Conservation (phyloP, 2,888 invertebrate genomes). For the Cynaeus angustus region DNA sequence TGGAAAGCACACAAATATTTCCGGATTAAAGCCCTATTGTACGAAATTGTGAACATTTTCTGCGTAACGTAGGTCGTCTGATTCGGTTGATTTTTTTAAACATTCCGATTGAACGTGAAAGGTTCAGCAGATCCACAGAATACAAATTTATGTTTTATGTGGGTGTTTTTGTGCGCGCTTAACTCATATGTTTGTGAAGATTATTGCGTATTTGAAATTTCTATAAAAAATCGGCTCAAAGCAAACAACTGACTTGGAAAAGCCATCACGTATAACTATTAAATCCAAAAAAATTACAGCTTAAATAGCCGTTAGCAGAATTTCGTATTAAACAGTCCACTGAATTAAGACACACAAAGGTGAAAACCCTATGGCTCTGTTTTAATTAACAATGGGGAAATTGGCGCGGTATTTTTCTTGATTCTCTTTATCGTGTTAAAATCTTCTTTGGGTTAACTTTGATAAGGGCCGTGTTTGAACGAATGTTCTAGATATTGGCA, state of each 20-base stretch:
- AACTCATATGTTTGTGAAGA: too few relatives aligned
- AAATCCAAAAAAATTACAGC: too few relatives aligned
- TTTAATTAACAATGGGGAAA: constrained; percentile 28
- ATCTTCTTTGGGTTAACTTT: constrained; percentile 9
- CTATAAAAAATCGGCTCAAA: background rate
- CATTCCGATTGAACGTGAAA: too few relatives aligned
- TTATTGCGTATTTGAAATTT: background rate
- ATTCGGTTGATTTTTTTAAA: too few relatives aligned
- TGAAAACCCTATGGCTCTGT: constrained; percentile 25
- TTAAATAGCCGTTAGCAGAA: constrained; percentile 1
- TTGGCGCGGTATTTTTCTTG: background rate
- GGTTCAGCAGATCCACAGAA: too few relatives aligned
- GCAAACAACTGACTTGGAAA: constrained; percentile 5
- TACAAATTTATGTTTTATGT: too few relatives aligned
- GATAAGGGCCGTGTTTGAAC: too few relatives aligned
- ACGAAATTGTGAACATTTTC: too few relatives aligned
- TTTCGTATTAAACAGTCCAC: constrained; percentile 20
- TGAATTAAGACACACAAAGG: constrained; percentile 33
- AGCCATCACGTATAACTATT: background rate
- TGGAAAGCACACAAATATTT: constrained; percentile 12
- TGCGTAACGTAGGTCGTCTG: too few relatives aligned
- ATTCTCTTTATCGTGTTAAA: background rate
- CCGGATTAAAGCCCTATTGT: constrained; percentile 4
- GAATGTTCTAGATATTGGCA: constrained; percentile 25
- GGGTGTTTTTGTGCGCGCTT: background rate